A percentile compares a stretch with the other conserved stretches of the same genome.
phyloP scores from a whole-genome alignment of 1,140 invertebrate species.

The Apis dorsata region DNA sequence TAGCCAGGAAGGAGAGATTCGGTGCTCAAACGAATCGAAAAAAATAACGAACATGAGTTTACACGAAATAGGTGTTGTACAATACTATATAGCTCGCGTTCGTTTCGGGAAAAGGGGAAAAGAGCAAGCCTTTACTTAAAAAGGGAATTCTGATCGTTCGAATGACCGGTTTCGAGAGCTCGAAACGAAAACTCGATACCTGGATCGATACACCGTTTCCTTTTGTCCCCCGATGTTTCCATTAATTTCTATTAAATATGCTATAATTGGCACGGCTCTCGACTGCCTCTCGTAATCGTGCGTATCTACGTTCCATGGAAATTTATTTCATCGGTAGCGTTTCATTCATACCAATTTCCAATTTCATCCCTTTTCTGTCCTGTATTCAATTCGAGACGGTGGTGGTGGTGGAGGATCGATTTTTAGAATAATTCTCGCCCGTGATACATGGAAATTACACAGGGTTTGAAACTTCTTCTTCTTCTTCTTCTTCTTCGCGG shows the following conservation, averaged over 20 bases:
- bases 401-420: too few relatives aligned
- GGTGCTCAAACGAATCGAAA: too few relatives aligned
- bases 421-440: neutral
- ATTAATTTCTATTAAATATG: constrained; percentile 36
- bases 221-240: neutral
- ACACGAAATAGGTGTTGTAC: too few relatives aligned
- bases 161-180: neutral
- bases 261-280: neutral
- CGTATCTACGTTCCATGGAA: neutral
- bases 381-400: too few relatives aligned
- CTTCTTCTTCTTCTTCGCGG: neutral
- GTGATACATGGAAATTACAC: neutral
- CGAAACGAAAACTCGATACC: neutral
- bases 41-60: too few relatives aligned
- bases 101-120: neutral
- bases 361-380: neutral
- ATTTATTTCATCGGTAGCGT: neutral
- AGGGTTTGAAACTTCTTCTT: constrained; percentile 2
- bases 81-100: too few relatives aligned
- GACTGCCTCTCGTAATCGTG: neutral
- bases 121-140: neutral
- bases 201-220: neutral
- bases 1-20: too few relatives aligned
- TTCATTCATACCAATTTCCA: neutral
- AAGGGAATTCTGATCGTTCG: neutral